phyloP scores from a whole-genome alignment of 2,113 vertebrate species.

The Helogale parvula region DNA sequence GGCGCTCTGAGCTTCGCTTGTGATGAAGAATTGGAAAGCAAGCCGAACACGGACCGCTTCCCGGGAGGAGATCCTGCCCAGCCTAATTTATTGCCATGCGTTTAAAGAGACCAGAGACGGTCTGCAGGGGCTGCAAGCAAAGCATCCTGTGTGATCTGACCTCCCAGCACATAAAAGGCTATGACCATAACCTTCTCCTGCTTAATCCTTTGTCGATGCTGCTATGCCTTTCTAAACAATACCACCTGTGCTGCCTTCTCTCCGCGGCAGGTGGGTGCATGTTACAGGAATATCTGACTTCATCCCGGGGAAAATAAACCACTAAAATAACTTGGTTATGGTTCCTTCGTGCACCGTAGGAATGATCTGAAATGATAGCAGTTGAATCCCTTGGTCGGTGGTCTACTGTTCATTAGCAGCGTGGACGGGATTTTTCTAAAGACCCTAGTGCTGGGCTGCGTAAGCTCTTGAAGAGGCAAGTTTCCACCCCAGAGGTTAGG shows the following conservation, averaged over 20 bases:
- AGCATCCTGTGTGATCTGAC: fast-evolving
- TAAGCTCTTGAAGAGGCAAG: background rate
- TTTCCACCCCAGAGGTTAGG: background rate
- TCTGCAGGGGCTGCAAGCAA: background rate
- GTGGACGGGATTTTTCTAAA: background rate
- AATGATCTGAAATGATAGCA: background rate
- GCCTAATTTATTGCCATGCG: background rate
- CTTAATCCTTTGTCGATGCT: no score
- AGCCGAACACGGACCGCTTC: background rate
- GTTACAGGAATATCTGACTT: background rate
- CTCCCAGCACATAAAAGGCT: background rate
- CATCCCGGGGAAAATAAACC: background rate
- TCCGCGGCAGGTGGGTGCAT: background rate
- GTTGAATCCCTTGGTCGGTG: background rate
- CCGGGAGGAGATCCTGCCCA: background rate
- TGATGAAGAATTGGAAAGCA: background rate
- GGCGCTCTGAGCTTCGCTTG: background rate
- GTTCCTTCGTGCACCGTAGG: background rate
- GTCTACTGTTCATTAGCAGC: background rate
- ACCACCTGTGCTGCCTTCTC: background rate
- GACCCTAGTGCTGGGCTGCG: background rate
- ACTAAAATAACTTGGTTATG: background rate
- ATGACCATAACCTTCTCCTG: fast-evolving
- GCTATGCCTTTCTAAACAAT: background rate
- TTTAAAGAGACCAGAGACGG: background rate